These are phyloP conservation scores for Rosalia funebris DNA, from an alignment of 2,888 invertebrate species.

Conservation along the genomic window DNA sequence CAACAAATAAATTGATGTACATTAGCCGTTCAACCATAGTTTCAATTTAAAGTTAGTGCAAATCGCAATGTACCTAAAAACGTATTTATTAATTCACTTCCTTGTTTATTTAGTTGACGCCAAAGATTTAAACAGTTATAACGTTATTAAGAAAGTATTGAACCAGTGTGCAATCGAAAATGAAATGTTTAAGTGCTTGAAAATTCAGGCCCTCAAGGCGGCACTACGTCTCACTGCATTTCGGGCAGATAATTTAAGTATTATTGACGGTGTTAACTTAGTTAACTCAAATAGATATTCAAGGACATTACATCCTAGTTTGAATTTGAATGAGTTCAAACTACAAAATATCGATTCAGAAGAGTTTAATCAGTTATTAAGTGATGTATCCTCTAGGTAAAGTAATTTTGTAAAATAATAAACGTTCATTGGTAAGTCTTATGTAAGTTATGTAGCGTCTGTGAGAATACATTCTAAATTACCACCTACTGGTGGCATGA, in stretches of 20 bases:
- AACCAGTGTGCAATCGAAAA: conserved; percentile 72
- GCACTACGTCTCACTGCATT: conserved; percentile 74
- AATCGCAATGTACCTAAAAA: background rate
- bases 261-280: conserved; percentile 72
- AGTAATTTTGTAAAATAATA: background rate
- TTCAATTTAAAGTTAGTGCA: conserved; percentile 8
- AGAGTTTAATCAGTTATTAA: conserved; percentile 70
- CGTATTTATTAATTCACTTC: conserved; percentile 10
- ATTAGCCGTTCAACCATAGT: conserved; percentile 19
- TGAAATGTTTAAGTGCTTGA: conserved; percentile 76
- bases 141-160: conserved; percentile 63
- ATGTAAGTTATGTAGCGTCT: no score
- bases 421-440: background rate
- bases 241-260: conserved; percentile 70
- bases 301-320: conserved; percentile 33
- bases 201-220: conserved; percentile 75
- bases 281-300: conserved; percentile 61
- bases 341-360: conserved; percentile 70
- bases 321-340: conserved; percentile 62
- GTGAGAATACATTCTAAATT: no score
- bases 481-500: no score
- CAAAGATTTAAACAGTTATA: conserved; percentile 22
- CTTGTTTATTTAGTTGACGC: background rate
- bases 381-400: conserved; percentile 65
- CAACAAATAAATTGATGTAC: conserved; percentile 30